phyloP scores from a whole-genome alignment of 2,113 vertebrate species.

The Gymnogyps californianus region DNA sequence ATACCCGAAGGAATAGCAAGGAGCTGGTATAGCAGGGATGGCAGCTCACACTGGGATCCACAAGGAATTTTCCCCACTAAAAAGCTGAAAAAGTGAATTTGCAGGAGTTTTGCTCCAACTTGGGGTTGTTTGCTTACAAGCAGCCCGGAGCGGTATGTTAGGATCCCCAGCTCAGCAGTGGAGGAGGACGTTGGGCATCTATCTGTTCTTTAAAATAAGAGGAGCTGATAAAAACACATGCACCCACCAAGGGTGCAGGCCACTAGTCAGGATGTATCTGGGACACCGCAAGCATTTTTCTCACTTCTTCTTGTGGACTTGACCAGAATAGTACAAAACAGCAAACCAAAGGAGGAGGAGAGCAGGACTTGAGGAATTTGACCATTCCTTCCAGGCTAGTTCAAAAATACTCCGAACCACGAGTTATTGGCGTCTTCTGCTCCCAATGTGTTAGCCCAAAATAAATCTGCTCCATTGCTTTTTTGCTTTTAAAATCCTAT shows the following conservation, averaged over 20 bases:
- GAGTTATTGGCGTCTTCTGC: neutral
- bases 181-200: neutral
- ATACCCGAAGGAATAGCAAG: neutral
- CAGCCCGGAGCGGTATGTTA: fast-evolving
- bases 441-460: neutral
- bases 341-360: neutral
- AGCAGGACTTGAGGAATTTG: neutral
- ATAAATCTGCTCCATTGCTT: neutral
- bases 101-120: neutral
- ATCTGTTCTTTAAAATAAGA: neutral
- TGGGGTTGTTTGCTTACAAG: neutral
- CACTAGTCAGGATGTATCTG: neutral
- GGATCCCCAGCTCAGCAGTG: neutral
- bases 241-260: neutral
- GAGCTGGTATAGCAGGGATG: neutral
- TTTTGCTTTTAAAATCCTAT: neutral
- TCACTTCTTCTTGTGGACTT: neutral
- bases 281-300: neutral
- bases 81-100: neutral
- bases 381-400: neutral
- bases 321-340: neutral
- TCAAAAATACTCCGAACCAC: neutral
- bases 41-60: neutral
- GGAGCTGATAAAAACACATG: neutral
- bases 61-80: neutral